A percentile compares a stretch with the other conserved stretches of the same genome.
Conservation (phyloP, 2,797 vertebrate genomes). For the Gymnoscopelus braueri region DNA sequence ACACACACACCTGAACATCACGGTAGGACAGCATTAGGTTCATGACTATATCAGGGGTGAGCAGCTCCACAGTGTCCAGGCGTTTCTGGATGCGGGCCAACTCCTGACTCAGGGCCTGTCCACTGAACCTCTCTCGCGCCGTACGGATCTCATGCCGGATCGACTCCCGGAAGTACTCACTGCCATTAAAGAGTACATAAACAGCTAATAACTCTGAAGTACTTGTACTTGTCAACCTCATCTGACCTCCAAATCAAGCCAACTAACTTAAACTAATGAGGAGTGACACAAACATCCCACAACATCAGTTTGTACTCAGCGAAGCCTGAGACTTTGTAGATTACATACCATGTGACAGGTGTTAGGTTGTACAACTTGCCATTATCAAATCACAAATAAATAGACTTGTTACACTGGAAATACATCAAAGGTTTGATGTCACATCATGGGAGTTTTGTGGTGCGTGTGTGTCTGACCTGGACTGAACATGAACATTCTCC, state of each 20-base stretch:
- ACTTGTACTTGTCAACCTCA: neutral
- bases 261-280: neutral
- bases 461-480: conserved; percentile 78
- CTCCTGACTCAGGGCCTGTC: conserved; percentile 84
- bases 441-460: neutral
- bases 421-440: neutral
- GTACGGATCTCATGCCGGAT: conserved; percentile 87
- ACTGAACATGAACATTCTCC: conserved; percentile 83
- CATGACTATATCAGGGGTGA: conserved; percentile 91
- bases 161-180: conserved; percentile 90
- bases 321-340: too few species aligned
- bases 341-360: too few species aligned
- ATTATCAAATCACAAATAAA: neutral
- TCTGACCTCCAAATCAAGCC: neutral
- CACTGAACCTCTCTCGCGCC: conserved; percentile 86
- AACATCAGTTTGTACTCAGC: neutral
- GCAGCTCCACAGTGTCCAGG: conserved; percentile 89
- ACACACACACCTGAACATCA: conserved; percentile 83
- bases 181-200: conserved; percentile 49
- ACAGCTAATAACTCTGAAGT: neutral
- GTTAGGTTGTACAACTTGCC: neutral
- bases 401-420: conserved; percentile 11
- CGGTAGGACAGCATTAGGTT: conserved; percentile 92
- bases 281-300: neutral
- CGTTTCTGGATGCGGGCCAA: conserved; percentile 86